Base-by-base conservation (phyloP, 1,140 invertebrate species). In the Gonioctena quinquepunctata region DNA sequence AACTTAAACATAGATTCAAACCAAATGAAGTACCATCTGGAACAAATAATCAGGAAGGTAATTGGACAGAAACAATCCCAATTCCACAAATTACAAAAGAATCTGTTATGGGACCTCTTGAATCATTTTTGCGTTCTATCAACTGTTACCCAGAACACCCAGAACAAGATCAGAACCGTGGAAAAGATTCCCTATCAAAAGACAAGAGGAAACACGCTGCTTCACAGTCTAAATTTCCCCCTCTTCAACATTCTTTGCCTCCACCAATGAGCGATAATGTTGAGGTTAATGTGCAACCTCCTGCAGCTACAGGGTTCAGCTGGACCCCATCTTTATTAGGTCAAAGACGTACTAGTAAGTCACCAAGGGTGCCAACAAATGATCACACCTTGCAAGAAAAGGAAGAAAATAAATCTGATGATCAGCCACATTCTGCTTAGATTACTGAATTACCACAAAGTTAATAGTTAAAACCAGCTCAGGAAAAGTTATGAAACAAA, bases 241-340 rank as follows among this genome's bases (percentile, higher is more conserved):
- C 62, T 19, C 56, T 71, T 6, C 48, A 74, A 16, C 70, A 69
- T 48, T 33, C 71, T 13, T 72, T 72, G n/a, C 78, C 77, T 19
- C 76, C 77, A 7, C 73, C 76, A 23, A 61, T 81, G 50, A 70
- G 73, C 21, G 73, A 76, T 2, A 72, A 70, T 26, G 67, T 72
- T 6, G 79, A 77, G 5, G 49, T 62, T 22, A 56, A 16, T 59
- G 54, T 70, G 2, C 72, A 76, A 50, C 64, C 70, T 2, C 74
- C 77, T 5, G 63, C 72, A 7, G 72, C 72, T 7, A 73, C 68
- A 21, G 76, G 73, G 68, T 83, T 83, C 69, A 82, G 80, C 72
- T 83, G 81, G 81, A 83, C 81, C n/a, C 81, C 80, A 18, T 80
- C 81, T 18, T 72, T 82, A 11, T 59, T 81, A 52, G 75, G 50